Percentiles rank a stretch among this genome's conserved stretches.
phyloP scores from a whole-genome alignment of 2,888 invertebrate genomes.

The Digitonthophagus gazella region DNA sequence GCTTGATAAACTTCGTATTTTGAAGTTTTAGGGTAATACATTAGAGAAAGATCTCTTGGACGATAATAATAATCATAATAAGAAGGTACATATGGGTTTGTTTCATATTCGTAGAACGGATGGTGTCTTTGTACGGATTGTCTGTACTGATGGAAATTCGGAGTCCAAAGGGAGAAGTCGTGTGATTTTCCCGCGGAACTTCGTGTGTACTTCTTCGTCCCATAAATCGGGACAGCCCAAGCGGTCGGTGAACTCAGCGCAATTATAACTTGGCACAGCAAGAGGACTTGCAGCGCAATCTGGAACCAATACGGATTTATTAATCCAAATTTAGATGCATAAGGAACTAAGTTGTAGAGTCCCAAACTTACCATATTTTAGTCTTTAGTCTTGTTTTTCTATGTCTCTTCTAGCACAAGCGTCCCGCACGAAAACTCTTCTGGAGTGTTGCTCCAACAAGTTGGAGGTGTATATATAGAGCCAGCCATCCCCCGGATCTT shows the following conservation, averaged over 20 bases:
- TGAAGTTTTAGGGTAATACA: slow-evolving; percentile 52
- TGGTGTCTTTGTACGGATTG: slow-evolving; percentile 53
- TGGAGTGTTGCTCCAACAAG: slow-evolving; percentile 40
- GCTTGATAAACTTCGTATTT: slow-evolving; percentile 52
- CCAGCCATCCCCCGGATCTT: slow-evolving; percentile 50
- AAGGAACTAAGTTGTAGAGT: slow-evolving; percentile 4
- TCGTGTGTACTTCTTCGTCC: slow-evolving; percentile 49
- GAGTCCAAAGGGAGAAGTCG: slow-evolving; percentile 36
- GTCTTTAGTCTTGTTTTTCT: not conserved
- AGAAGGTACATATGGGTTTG: slow-evolving; percentile 55
- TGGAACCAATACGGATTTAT: slow-evolving; percentile 37
- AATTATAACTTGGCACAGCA: slow-evolving; percentile 42
- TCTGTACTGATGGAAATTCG: slow-evolving; percentile 39
- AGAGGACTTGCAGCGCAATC: slow-evolving; percentile 43
- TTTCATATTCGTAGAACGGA: slow-evolving; percentile 46
- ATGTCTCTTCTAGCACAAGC: not conserved
- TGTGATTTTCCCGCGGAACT: slow-evolving; percentile 25
- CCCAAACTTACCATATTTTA: slow-evolving; percentile 29
- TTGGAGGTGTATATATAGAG: slow-evolving; percentile 47
- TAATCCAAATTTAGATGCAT: not conserved
- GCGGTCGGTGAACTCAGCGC: slow-evolving; percentile 40
- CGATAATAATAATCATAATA: slow-evolving; percentile 54
- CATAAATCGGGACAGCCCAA: slow-evolving; percentile 46
- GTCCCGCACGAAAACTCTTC: slow-evolving; percentile 11
- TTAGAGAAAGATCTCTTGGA: slow-evolving; percentile 44